phyloP scores from a whole-genome alignment of 2,797 vertebrate genomes.

The Paedocypris micromegethes region DNA sequence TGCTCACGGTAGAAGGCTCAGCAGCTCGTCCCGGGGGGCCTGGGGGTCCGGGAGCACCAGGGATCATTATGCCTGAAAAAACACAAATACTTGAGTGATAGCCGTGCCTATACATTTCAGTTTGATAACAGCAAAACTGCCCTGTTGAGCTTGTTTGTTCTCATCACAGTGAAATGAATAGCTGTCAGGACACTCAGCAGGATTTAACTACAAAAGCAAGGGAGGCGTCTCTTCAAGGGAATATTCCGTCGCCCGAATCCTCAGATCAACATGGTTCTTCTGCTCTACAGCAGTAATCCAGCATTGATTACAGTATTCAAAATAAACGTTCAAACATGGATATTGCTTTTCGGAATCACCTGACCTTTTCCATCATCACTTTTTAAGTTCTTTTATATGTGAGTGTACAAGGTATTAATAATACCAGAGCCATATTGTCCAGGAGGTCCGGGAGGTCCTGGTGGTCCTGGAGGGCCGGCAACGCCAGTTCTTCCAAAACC shows the following conservation, averaged over 20 bases:
- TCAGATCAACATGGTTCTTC: slow-evolving; percentile 1
- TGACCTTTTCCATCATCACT: neutral
- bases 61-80: slow-evolving; percentile 65
- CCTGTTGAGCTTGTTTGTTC: neutral
- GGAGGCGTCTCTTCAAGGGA: neutral
- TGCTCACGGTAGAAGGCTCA: slow-evolving; percentile 63
- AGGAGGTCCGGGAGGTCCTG: slow-evolving; percentile 72
- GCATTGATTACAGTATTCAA: neutral
- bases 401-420: neutral
- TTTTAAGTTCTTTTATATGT: neutral
- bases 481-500: slow-evolving; percentile 80
- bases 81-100: slow-evolving; percentile 32
- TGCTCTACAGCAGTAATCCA: neutral
- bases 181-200: slow-evolving; percentile 9
- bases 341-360: neutral
- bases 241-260: neutral
- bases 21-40: slow-evolving; percentile 64
- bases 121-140: slow-evolving; percentile 1
- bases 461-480: slow-evolving; percentile 78
- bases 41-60: slow-evolving; percentile 82
- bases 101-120: slow-evolving; percentile 12
- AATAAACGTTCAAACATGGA: neutral
- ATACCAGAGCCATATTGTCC: slow-evolving; percentile 74
- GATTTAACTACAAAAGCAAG: slow-evolving; percentile 1
- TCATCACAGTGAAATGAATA: slow-evolving; percentile 1